Base-by-base conservation (phyloP, 2,113 vertebrate genomes). In the Colistium nudipinnis region DNA sequence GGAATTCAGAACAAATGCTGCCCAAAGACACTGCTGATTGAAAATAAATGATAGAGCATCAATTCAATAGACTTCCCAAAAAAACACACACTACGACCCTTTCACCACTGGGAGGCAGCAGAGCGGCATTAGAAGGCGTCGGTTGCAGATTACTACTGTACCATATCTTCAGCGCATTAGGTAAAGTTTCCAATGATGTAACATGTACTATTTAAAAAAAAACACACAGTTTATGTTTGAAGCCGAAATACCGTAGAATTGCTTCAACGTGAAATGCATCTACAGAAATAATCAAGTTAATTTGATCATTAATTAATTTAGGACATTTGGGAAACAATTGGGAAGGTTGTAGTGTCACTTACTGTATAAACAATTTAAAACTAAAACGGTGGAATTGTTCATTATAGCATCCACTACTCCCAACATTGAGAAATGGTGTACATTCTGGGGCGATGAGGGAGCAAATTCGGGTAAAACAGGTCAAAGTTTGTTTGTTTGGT, bases 401-500 rank as follows among this genome's bases (percentile, higher is more conserved):
- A n/a, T n/a, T n/a, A n/a, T n/a, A n/a, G n/a, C n/a, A n/a, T n/a
- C n/a, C n/a, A n/a, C n/a, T n/a, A 33, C 9, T 33, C 9, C 4
- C 39, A 44, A 12, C 41, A 17, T 44, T 44, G 19, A 44, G 41
- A 6, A 47, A 47, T 24, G 5, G 1, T 56, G 30, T 13, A 6
- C 11, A 47, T 41, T 65, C 20, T 11, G 35, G 17, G 39, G 31
- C 6, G 35, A 7, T 0, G 44, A 22, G 6, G 55, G 36, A 59
- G 55, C 67, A 78, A 49, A 59, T 30, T 57, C 2, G 65, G 17
- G 59, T 68, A 20, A 12, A 69, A 72, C 10, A 35, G 74, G 48
- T 53, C 33, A 69, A 80, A 65, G 72, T 56, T 11, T 49, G 12
- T 7, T 59, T 71, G 25, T 61, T 36, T 66, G 41, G 54, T 41